Evolutionary conservation across 2,888 invertebrate genomes (phyloP).

Genomic region (Caenorhabditis imperialis): DNA sequence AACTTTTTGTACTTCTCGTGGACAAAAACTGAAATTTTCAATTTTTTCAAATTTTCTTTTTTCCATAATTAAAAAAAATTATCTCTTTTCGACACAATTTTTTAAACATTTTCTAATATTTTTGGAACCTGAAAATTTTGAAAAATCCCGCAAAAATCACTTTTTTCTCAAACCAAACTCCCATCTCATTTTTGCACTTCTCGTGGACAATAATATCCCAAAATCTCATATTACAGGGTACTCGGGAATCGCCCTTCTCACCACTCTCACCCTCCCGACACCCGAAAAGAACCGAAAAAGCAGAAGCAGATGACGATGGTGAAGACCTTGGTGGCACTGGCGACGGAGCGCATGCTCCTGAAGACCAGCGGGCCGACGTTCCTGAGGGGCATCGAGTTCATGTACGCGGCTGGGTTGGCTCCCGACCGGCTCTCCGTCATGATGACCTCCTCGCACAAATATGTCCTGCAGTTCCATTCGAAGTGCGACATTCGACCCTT

Average conservation of each 20-base stretch:
- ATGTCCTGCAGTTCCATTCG: conserved; percentile 67
- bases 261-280: not conserved
- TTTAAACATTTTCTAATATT: conserved; percentile 1
- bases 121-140: not conserved
- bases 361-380: conserved; percentile 67
- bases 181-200: not conserved
- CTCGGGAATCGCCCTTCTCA: too few species aligned
- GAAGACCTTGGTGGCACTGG: conserved; percentile 67
- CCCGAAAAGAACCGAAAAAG: not conserved
- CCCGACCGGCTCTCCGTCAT: conserved; percentile 64
- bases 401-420: conserved; percentile 65
- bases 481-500: conserved; percentile 70
- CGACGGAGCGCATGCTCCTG: conserved; percentile 67
- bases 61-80: not conserved
- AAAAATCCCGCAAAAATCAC: too few species aligned
- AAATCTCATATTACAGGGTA: too few species aligned
- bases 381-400: conserved; percentile 62
- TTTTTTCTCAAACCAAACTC: not conserved
- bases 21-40: too few species aligned
- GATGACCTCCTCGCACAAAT: conserved; percentile 66
- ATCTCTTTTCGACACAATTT: too few species aligned
- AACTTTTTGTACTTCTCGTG: too few species aligned
- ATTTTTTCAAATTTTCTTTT: not conserved
- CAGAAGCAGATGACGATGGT: conserved; percentile 58
- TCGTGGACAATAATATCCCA: not conserved